Evolutionary conservation across 2,797 vertebrate species (phyloP), one percentile per base, ranked within the genome.

Genomic region (Muraenolepis orangiensis): DNA sequence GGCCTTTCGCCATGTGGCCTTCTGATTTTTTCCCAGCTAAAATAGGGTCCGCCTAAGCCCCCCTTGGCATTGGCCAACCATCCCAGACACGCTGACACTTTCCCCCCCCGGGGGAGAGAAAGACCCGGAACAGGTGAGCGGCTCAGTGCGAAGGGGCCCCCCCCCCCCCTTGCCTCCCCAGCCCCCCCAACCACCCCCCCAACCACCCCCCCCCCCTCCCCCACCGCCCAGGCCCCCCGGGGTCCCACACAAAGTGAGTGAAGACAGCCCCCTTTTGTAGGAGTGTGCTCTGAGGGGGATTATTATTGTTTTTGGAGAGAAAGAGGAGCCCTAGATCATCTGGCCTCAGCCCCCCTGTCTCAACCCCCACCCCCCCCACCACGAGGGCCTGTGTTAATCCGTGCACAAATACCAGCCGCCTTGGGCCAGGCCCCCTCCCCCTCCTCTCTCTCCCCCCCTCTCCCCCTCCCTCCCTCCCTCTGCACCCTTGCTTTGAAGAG

Each of bases 81-180:
- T 94, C 91, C 92, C 93, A 94, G 91, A 91, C 93, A 94, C 91
- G 91, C 93, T 93, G 93, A 94, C 93, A 94, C 93, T 93, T 93
- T 94, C 93, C 91, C 93, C 91, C 89, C 86, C n/a, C n/a, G n/a
- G n/a, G n/a, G 89, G 88, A 84, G 91, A 93, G 91, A 93, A 91
- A 93, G 89, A 90, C 89, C 86, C 89, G 80, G 88, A 94, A 94
- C 94, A 94, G 94, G 94, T 95, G 94, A 95, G 87, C 26, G 87
- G 90, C 90, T 91, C 91, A 93, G 93, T 94, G 94, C 93, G 93
- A 92, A 90, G n/a, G n/a, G n/a, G n/a, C n/a, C n/a, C n/a, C n/a
- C n/a, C n/a, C n/a, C n/a, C n/a, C n/a, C n/a, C n/a, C n/a, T n/a
- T n/a, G n/a, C n/a, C n/a, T n/a, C n/a, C n/a, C n/a, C n/a, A n/a